Evolutionary conservation across 2,888 invertebrate genomes (phyloP).

Genomic region (Listrodromus nycthemerus): DNA sequence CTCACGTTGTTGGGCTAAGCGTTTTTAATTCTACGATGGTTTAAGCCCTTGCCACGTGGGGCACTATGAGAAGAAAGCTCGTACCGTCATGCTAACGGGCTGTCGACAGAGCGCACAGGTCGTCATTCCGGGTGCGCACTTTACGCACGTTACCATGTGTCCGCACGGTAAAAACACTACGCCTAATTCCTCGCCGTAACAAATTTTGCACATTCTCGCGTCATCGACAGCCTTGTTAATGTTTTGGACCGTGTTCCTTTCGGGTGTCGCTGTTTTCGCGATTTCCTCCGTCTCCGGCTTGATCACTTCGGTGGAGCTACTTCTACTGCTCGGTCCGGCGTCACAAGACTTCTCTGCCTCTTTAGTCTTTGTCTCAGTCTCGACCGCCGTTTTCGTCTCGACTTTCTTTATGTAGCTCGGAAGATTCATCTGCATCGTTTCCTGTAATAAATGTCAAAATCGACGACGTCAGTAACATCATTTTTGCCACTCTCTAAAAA

Average conservation of each 20-base stretch:
- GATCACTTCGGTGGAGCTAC: constrained; percentile 57
- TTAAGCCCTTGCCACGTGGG: constrained; percentile 60
- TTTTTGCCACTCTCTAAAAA: no score
- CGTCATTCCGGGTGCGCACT: constrained; percentile 94
- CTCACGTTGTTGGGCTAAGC: constrained; percentile 29
- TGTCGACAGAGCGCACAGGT: constrained; percentile 95
- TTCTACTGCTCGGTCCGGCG: constrained; percentile 66
- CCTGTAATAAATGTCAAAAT: constrained; percentile 73
- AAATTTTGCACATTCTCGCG: constrained; percentile 94
- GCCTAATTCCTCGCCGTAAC: constrained; percentile 94
- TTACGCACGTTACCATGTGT: constrained; percentile 96
- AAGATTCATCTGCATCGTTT: constrained; percentile 80
- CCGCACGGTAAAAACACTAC: constrained; percentile 98
- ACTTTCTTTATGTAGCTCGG: constrained; percentile 81
- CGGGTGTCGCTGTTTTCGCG: neutral
- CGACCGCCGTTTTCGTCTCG: constrained; percentile 66
- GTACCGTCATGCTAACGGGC: constrained; percentile 89
- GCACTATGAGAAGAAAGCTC: constrained; percentile 86
- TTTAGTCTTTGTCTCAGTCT: constrained; percentile 43
- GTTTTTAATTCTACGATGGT: constrained; percentile 46
- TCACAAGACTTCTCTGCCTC: constrained; percentile 62
- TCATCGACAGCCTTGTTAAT: constrained; percentile 76
- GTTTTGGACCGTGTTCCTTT: constrained; percentile 11
- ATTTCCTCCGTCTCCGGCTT: constrained; percentile 21
- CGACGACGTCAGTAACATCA: no score